Evolutionary conservation across 2,113 vertebrate species (phyloP), one percentile per base, ranked within the genome.

Genomic region (Nettapus auritus): DNA sequence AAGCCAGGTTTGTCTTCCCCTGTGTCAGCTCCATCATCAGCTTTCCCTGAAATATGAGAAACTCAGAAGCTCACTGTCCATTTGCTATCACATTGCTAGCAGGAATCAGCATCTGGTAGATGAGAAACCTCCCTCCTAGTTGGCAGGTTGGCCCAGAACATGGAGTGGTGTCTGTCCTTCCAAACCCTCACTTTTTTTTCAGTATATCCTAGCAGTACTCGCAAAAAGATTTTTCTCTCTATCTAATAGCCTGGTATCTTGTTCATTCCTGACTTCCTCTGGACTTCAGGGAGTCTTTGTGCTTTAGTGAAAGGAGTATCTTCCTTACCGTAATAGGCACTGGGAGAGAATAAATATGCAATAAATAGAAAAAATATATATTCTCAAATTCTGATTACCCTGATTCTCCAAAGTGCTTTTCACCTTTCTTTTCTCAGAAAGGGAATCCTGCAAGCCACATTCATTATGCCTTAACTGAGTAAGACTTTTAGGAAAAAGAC

Each of bases 361-460:
- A 87, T 71, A n/a, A 66, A n/a, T 55, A 91, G 57, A 28, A 78
- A 82, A 81, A 48, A 44, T 79, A 89, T 78, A 80, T 8, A 76
- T 20, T 59, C 33, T 38, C 44, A 25, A 87, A 87, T 82, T 52
- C 71, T 60, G 74, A 52, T 79, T 48, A 52, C 11, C 8, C 26
- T 44, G 50, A 89, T 79, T 89, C 75, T 80, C 63, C 63, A 33
- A 83, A 76, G 55, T 76, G 63, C n/a, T 88, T 91, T 93, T 69
- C 67, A 86, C 88, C 33, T 85, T 71, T 76, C 8, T 16, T 71
- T 88, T 60, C 8, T 71, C 68, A 71, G 59, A 34, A 85, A 46
- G 12, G 34, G 34, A 88, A 88, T 59, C 44, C 34, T 73, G 9
- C 38, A 82, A 85, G 52, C 52, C 50, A 80, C 40, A 3, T n/a